Evolutionary conservation across 1,140 invertebrate genomes (phyloP), one percentile per base, ranked within the genome.

Genomic region (Drosophila quadrilineata): DNA sequence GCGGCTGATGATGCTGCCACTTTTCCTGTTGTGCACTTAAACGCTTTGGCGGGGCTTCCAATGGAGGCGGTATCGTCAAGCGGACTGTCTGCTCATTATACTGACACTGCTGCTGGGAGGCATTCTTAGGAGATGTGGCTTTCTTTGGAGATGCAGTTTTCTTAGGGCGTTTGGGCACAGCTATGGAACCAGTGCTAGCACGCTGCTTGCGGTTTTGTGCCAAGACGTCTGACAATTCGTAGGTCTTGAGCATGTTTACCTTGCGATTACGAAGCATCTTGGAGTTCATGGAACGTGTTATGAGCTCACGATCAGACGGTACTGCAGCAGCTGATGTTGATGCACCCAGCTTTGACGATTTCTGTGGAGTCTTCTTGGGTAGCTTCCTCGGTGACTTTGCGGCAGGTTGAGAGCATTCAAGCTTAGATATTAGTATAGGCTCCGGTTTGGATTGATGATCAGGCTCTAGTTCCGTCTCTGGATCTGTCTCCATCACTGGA

Each of bases 231-330:
- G 80, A 16, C 3, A 85, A 31, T 3, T 73, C 71, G n/a, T 79
- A 79, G 35, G 46, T 85, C 48, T 85, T 86, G 0, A 85, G 56
- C 17, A 85, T 53, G 22, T 48, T 86, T 0, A 85, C 57, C 31
- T 86, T 86, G 17, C 79, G 80, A 67, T 72, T 85, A 2, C 79
- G 74, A 4, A 85, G 31, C 48, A 79, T 50, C 45, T 85, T 85
- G 0, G 79, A 86, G 19, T 85, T 86, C 41, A 85, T 56, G 3
- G 80, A 79, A 0, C 79, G 80, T 3, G 80, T 86, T 0, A 85
- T 67, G 4, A 85, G 40, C 6, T 85, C 75, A 2, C 79, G 76
- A 0, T 49, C 41, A 6, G 59, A 33, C 6, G 29, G 14, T 0
- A 49, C 6, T 4, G 33, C 22, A 1, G 49, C 40, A 4, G 50